Evolutionary conservation across 2,797 vertebrate genomes (phyloP).

Genomic region (Falco peregrinus): DNA sequence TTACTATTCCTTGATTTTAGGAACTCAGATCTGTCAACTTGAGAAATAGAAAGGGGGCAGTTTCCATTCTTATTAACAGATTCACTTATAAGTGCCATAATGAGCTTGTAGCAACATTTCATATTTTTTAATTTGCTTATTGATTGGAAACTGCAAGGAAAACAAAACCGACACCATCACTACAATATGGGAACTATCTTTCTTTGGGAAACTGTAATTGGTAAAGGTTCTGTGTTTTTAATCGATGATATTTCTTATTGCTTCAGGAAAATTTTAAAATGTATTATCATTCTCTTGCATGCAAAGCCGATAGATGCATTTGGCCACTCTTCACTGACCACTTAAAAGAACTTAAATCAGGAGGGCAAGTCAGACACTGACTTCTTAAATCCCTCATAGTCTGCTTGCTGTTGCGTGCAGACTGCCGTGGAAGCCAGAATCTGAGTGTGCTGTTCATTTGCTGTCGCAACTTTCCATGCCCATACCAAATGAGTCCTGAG

Average conservation of each 20-base stretch:
- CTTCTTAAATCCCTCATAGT: neutral
- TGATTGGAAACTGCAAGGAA: neutral
- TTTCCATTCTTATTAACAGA: neutral
- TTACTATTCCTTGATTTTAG: neutral
- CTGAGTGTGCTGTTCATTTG: neutral
- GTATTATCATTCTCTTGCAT: neutral
- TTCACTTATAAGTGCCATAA: neutral
- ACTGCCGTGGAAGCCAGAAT: neutral
- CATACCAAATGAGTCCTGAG: neutral
- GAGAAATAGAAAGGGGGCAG: neutral
- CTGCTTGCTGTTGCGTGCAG: neutral
- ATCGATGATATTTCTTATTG: neutral
- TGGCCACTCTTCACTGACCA: neutral
- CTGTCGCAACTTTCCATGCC: neutral
- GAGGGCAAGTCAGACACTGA: neutral
- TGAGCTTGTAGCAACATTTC: neutral
- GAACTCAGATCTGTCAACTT: neutral
- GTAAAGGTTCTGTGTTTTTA: neutral
- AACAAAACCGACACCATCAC: neutral
- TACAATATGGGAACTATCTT: neutral
- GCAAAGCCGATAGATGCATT: neutral
- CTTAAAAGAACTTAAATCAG: neutral
- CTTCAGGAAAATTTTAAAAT: neutral
- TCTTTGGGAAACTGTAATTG: neutral
- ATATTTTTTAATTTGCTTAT: neutral